Base-by-base conservation (phyloP, 2,888 invertebrate genomes). In the Tricholauxania praeusta region DNA sequence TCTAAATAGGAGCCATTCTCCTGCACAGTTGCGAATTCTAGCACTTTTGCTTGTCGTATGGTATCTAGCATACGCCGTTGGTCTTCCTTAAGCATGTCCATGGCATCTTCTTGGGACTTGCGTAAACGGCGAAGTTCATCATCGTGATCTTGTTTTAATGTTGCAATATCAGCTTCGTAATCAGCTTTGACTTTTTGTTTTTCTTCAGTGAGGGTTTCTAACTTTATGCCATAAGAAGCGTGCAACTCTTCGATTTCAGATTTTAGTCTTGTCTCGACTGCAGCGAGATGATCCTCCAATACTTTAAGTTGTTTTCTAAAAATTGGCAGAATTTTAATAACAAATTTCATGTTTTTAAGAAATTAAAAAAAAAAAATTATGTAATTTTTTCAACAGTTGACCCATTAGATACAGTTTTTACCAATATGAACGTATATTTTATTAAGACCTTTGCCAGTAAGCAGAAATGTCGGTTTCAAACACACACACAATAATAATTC, bases 1-100 rank as follows among this genome's bases (percentile, higher is more conserved):
- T 86, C 83, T 72, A 87, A 74, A 71, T 88, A 88, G 10, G 84
- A 86, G 12, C 82, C 81, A 76, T 84, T 87, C 60, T 88, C 87
- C 64, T 87, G 87, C 4, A 86, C 77, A 1, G 83, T 79, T 0
- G 87, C 80, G 72, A 87, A 86, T 72, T 88, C 87, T 3, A 87
- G 73, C 65, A 85, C 71, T 73, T 87, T 88, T 6, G 86, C 81
- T 73, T 87, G 85, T 47, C 87, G 78, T 6, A 88, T 82, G n/a
- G 82, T 85, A 15, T 86, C 86, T 51, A 86, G 71, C 82, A 83
- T 84, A 17, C 78, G 79, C 7, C 80, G 79, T 57, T 84, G 82
- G 15, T 85, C 85, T 17, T 80, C 79, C 63, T 80, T 80, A 2
- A 86, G 3, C 17, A 77, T 75, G 12, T 82, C 82, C 12, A 88